Evolutionary conservation across 2,113 vertebrate species (phyloP).

Genomic region (Archilochus colubris): DNA sequence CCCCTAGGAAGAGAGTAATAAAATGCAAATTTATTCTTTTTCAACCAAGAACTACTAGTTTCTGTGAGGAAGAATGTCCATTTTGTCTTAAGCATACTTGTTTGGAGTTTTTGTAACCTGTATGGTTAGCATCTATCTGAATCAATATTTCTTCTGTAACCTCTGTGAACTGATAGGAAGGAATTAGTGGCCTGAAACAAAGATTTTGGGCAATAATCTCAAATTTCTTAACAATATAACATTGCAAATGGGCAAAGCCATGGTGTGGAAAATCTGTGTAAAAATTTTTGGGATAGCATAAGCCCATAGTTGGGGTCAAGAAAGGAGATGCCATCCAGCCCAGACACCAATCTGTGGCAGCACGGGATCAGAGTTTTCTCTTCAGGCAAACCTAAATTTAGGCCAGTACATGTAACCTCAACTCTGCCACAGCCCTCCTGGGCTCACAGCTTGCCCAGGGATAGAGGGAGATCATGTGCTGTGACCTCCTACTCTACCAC

Average conservation of each 20-base stretch:
- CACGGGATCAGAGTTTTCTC: not conserved
- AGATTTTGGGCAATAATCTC: not conserved
- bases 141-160: not conserved
- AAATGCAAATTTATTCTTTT: not conserved
- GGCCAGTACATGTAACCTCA: not conserved
- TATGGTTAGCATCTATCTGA: not conserved
- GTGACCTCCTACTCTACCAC: not conserved
- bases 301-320: not conserved
- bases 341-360: not conserved
- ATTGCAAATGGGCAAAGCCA: not conserved
- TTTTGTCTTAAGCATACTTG: not conserved
- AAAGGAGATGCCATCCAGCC: not conserved
- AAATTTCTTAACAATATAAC: not conserved
- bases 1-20: not conserved
- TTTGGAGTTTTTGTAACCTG: not conserved
- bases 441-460: conserved; percentile 23
- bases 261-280: not conserved
- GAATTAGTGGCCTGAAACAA: not conserved
- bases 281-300: not conserved
- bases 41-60: not conserved
- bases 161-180: not conserved
- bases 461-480: not conserved
- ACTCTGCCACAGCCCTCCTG: not conserved
- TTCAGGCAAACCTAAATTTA: conserved; percentile 21
- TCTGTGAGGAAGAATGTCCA: not conserved